These are phyloP conservation scores for Troides oblongomaculatus DNA, from an alignment of 2,888 invertebrate genomes.

Conservation along the genomic window DNA sequence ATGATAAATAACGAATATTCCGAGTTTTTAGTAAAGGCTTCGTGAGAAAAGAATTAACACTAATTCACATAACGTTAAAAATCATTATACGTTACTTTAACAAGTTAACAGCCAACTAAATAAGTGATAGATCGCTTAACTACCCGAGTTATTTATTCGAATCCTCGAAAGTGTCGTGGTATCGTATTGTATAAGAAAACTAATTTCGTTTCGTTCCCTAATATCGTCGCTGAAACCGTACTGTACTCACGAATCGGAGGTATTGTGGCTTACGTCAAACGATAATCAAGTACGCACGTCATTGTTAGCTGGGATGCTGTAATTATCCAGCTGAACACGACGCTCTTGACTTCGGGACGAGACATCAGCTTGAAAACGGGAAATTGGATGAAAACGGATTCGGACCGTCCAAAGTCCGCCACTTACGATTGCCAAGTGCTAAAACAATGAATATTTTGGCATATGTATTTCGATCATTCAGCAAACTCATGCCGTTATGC, in stretches of 20 bases:
- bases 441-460: slow-evolving; percentile 17
- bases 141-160: too few species aligned
- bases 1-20: too few species aligned
- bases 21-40: too few species aligned
- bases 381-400: slow-evolving; percentile 8
- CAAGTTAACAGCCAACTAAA: too few species aligned
- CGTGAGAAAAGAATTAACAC: too few species aligned
- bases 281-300: slow-evolving; percentile 12
- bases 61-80: too few species aligned
- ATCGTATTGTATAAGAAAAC: too few species aligned
- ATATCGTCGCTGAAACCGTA: too few species aligned
- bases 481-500: slow-evolving; percentile 3
- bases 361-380: slow-evolving; percentile 5
- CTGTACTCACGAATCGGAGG: not conserved
- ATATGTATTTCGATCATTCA: slow-evolving; percentile 19
- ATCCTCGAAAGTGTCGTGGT: too few species aligned
- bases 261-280: slow-evolving; percentile 11
- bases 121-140: too few species aligned
- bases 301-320: slow-evolving; percentile 14
- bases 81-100: too few species aligned
- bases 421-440: slow-evolving; percentile 18
- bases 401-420: slow-evolving; percentile 18
- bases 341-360: not conserved
- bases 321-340: not conserved
- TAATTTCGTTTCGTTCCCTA: too few species aligned